Conservation (phyloP, 1,140 invertebrate species). For the Popillia japonica region DNA sequence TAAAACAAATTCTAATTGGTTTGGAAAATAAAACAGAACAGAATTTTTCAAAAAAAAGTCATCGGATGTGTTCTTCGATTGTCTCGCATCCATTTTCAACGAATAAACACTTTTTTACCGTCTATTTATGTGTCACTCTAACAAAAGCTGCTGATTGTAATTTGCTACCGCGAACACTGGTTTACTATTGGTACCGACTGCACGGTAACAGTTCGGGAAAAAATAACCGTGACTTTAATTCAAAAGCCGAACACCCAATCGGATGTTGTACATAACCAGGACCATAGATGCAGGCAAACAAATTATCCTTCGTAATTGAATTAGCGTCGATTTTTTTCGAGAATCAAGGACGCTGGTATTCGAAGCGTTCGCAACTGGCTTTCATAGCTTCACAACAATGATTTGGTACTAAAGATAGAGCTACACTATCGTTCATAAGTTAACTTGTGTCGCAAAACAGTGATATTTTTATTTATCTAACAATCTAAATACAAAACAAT, state of each 20-base stretch:
- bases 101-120: not conserved
- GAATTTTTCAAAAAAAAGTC: not conserved
- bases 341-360: conserved; percentile 8
- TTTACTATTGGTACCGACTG: not conserved
- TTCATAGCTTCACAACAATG: not conserved
- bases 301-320: conserved; percentile 32
- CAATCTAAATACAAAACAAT: too few species aligned
- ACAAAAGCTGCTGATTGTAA: conserved; percentile 18
- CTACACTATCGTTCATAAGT: not conserved
- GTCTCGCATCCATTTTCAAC: not conserved
- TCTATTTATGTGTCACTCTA: conserved; percentile 10
- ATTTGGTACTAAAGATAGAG: not conserved
- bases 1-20: too few species aligned
- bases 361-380: not conserved
- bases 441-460: not conserved
- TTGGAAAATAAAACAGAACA: too few species aligned
- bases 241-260: not conserved
- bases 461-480: too few species aligned
- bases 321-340: conserved; percentile 22
- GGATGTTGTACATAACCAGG: not conserved
- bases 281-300: not conserved
- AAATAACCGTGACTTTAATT: not conserved
- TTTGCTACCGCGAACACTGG: not conserved
- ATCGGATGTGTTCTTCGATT: not conserved
- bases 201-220: not conserved